Conservation (phyloP, 1,140 invertebrate genomes). For the Orius insidiosus region DNA sequence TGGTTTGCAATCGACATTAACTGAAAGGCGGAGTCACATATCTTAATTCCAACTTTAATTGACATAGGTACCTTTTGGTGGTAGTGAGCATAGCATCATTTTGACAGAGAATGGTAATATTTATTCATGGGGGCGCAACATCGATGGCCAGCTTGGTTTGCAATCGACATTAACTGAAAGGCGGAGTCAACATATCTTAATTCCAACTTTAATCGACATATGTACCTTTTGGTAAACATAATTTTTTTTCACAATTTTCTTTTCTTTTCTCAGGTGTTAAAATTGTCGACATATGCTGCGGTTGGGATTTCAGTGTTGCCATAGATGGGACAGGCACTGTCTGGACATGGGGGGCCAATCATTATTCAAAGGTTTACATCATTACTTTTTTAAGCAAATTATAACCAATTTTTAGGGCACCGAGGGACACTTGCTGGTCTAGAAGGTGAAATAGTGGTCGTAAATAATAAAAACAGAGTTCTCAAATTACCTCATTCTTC, state of each 20-base stretch:
- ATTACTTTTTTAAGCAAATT: too few species aligned
- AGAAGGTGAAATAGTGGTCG: constrained; percentile 12
- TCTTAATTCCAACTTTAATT: constrained; percentile 28
- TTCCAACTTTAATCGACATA: constrained; percentile 26
- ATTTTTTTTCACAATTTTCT: not conserved
- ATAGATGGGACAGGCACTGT: constrained; percentile 36
- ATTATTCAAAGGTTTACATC: constrained; percentile 25
- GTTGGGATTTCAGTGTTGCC: constrained; percentile 52
- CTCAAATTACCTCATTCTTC: constrained; percentile 9
- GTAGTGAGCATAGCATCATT: constrained; percentile 47
- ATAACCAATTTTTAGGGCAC: constrained; percentile 7
- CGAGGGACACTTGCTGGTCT: constrained; percentile 5
- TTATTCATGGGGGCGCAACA: constrained; percentile 50
- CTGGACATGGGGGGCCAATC: constrained; percentile 46
- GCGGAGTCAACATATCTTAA: constrained; percentile 28
- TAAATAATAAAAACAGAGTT: constrained; percentile 13
- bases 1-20: constrained; percentile 32
- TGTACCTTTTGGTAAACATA: constrained; percentile 15
- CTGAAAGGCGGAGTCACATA: constrained; percentile 26
- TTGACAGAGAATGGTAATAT: constrained; percentile 42
- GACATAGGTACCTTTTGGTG: constrained; percentile 22
- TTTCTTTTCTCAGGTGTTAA: constrained; percentile 7
- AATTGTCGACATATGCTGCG: constrained; percentile 35
- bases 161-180: constrained; percentile 23
- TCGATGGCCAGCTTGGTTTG: constrained; percentile 53